Evolutionary conservation across 2,113 vertebrate genomes (phyloP).

Genomic region (Lycocorax pyrrhopterus): DNA sequence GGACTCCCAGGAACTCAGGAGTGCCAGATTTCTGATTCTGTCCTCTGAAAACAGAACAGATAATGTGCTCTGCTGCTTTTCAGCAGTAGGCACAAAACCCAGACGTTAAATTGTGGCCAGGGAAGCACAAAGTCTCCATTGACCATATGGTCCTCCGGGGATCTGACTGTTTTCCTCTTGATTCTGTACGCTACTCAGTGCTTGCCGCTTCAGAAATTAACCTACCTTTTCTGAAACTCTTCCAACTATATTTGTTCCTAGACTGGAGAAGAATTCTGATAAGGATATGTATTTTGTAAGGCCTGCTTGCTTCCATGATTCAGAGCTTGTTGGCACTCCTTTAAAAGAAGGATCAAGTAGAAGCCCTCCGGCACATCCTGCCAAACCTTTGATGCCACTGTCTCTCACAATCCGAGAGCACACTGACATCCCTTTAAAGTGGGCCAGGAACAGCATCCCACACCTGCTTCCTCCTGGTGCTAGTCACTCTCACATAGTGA

Average conservation of each 20-base stretch:
- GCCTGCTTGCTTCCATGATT: background rate
- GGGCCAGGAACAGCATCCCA: conserved; percentile 12
- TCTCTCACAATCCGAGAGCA: conserved; percentile 20
- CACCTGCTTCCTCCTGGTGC: background rate
- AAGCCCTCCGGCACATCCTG: conserved; percentile 35
- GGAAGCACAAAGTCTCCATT: background rate
- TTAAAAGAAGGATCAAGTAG: conserved; percentile 48
- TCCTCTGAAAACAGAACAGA: background rate
- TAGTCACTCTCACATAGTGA: background rate
- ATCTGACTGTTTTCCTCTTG: background rate
- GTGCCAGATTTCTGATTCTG: background rate
- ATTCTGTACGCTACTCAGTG: background rate
- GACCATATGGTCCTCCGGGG: background rate
- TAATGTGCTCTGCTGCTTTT: background rate
- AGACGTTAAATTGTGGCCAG: rapidly evolving
- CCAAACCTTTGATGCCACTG: conserved; percentile 45
- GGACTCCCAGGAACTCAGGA: background rate
- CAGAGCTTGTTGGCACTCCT: conserved; percentile 21
- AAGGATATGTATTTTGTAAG: background rate
- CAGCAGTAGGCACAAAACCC: background rate
- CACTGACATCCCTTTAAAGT: conserved; percentile 22
- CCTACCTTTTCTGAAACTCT: background rate
- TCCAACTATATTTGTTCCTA: background rate
- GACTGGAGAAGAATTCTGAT: background rate
- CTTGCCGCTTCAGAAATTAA: background rate